Evolutionary conservation across 2,797 vertebrate species (phyloP).

Genomic region (Crocidura indochinensis): DNA sequence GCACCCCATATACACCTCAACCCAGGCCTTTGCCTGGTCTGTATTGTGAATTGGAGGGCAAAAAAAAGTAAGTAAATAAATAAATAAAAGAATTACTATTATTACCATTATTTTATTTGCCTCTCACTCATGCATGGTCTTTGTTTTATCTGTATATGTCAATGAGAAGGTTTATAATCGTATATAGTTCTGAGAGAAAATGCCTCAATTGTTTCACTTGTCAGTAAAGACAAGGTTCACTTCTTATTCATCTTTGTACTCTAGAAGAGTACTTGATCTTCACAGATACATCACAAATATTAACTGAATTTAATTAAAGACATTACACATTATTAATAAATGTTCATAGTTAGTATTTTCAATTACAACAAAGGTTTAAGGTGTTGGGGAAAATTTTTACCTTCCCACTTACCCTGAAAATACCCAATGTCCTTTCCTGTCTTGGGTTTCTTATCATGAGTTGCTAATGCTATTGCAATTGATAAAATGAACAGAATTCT

Average conservation of each 20-base stretch:
- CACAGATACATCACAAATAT: not conserved
- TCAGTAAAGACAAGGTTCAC: not conserved
- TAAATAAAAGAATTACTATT: not conserved
- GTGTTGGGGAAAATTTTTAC: not conserved
- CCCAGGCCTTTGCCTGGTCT: no score
- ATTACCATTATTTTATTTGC: not conserved
- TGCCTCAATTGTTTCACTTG: not conserved
- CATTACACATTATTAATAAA: not conserved
- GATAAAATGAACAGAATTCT: slow-evolving; percentile 51
- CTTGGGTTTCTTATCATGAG: slow-evolving; percentile 19
- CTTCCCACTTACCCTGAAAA: slow-evolving; percentile 17
- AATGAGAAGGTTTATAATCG: slow-evolving; percentile 26
- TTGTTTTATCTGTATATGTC: slow-evolving; percentile 50
- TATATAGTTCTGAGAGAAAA: not conserved
- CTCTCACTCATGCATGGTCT: rapidly evolving
- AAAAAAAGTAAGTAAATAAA: no score
- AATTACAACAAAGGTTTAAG: slow-evolving; percentile 33
- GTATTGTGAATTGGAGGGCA: no score
- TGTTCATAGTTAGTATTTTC: not conserved
- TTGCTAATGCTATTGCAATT: not conserved
- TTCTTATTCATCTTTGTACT: slow-evolving; percentile 22
- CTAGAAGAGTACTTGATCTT: not conserved
- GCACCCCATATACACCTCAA: no score
- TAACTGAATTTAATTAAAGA: slow-evolving; percentile 8
- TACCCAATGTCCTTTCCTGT: not conserved